Evolutionary conservation across 2,797 vertebrate species (phyloP), one percentile per base, ranked within the genome.

Genomic region (Acrocephalus scirpaceus): DNA sequence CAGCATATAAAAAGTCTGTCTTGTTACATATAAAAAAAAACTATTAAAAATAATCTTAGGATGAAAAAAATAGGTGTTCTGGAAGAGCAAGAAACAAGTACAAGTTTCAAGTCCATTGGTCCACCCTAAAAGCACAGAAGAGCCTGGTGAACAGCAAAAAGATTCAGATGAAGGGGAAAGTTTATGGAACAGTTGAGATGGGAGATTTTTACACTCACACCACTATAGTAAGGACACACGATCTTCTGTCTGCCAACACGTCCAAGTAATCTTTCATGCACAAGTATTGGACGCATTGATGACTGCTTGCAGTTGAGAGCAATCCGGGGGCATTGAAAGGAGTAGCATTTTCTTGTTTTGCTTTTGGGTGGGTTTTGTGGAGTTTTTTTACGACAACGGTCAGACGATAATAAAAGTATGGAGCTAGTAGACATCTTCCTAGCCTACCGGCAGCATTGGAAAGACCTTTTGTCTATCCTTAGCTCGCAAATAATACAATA

Each of bases 361-460:
- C 23, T 64, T 40, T 62, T 32, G 34, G 40, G 53, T 11, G 47
- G 18, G 23, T 66, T 79, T 50, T 11, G 3, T 7, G 5, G 22
- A 47, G 10, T 13, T 5, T 23, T 56, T 60, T 92, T 23, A 30
- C 4, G 4, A 15, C 16, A 65, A 18, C 3, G 5, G 13, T 9
- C 5, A 64, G 14, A 26, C 23, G 2, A 27, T 17, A 61, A 25
- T 2, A 32, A 19, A 78, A 38, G 16, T 16, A 26, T 1, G 18
- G 4, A 4, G 38, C 11, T 2, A 56, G n/a, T 0, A 29, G 11
- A 62, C 9, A 10, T 54, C 32, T n/a, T 30, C 25, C 30, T 2
- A 29, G 18, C 42, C 40, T 2, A 0, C 4, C 13, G 2, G 10
- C 44, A 44, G 36, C 23, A 32, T 0, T 3, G 10, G 11, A 29